Evolutionary conservation across 2,888 invertebrate species (phyloP), one percentile per base, ranked within the genome.

Genomic region (Autographa pulchrina): DNA sequence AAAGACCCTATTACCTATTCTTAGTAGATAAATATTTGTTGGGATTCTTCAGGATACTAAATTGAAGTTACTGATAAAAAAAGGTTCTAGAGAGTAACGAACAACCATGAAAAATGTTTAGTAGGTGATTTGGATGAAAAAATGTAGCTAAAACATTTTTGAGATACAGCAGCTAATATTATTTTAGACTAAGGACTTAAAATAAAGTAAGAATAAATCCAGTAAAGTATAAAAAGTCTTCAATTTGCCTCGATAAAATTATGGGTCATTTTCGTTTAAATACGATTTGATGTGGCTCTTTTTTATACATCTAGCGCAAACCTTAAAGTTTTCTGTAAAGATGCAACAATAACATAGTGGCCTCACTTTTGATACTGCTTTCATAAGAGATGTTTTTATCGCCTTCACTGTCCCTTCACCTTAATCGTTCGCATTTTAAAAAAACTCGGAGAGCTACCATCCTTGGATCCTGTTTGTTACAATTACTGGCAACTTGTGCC

Each of bases 401-500:
- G 38, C 38, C 11, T 38, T 38, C 11, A 38, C 38, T 38, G 2
- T 11, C 6, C 58, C 25, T 9, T 56, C 9, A 9, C 20, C 54
- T 9, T 8, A 48, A 62, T 14, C 32, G 14, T 13, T 20, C 1
- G n/a, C 9, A 58, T 70, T 65, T 48, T 52, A 31, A 8, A 65
- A 75, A 68, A 68, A 16, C 11, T 48, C 6, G 14, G 13, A 18
- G 1, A 65, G n/a, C 59, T 43, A n/a, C 48, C 25, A 16, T 62
- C 65, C 58, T 80, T 38, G 6, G 66, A 74, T 67, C 70, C 81
- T 76, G 84, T 86, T 86, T 80, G 78, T 85, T 79, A 85, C 86
- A 85, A 88, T 88, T 87, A 87, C 82, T 74, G 77, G 75, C 73
- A 82, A 83, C 74, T 84, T 80, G 77, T 75, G 70, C 78, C 74